These are phyloP conservation scores for Nebria ingens DNA, from an alignment of 1,140 invertebrate species.

Conservation along the genomic window DNA sequence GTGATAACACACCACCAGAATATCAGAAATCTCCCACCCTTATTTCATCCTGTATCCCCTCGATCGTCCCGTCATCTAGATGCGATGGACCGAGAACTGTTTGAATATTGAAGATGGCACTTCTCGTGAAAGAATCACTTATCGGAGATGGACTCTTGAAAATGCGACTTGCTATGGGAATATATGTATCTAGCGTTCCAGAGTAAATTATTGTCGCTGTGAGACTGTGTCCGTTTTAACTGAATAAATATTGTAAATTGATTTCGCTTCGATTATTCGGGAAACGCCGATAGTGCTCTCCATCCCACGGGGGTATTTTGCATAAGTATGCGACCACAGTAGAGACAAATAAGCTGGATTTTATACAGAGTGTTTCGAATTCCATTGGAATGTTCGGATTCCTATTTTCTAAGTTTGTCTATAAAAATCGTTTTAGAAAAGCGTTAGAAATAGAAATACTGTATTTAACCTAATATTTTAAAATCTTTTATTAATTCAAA, in stretches of 20 bases:
- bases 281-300: neutral
- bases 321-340: neutral
- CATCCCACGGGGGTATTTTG: neutral
- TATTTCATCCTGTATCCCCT: neutral
- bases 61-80: too few species aligned
- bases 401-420: too few species aligned
- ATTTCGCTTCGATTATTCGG: slow-evolving; percentile 8
- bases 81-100: neutral
- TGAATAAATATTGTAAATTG: slow-evolving; percentile 10
- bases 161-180: neutral
- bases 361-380: neutral
- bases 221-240: slow-evolving; percentile 4
- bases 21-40: neutral
- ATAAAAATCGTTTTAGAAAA: too few species aligned
- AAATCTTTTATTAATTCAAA: too few species aligned
- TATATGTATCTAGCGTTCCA: neutral
- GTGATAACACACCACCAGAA: neutral
- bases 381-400: too few species aligned
- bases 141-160: neutral
- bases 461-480: too few species aligned
- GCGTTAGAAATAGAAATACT: too few species aligned
- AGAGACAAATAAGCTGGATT: slow-evolving; percentile 6
- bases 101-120: slow-evolving; percentile 2
- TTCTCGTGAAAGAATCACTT: neutral
- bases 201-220: neutral